Evolutionary conservation across 1,140 invertebrate genomes (phyloP), one percentile per base, ranked within the genome.

Genomic region (Hypsibius dujardini): DNA sequence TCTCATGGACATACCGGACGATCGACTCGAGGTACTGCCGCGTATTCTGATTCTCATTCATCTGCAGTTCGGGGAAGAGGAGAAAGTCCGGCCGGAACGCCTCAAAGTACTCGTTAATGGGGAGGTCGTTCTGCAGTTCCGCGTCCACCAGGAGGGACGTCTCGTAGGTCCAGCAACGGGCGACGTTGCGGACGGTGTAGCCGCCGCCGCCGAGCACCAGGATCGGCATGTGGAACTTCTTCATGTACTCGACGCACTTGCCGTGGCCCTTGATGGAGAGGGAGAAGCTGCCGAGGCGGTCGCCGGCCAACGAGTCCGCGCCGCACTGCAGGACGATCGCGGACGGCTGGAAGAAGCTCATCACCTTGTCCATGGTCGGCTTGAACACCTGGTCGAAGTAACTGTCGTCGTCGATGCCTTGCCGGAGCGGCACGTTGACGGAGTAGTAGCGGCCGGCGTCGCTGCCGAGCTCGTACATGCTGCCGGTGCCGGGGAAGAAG

Each of bases 141-240:
- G 94, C 88, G 76, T 95, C 91, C 0, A 94, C 85, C 0, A 96
- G 80, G 1, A 98, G 81, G 0, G 93, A 95, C 0, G 96, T 99
- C 81, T 99, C 96, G 75, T 97, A 95, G 0, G 95, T 95, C 96
- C 96, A 99, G 79, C 94, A 98, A 60, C 96, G 83, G 0, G 95
- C 95, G 1, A 99, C 96, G 79, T 99, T 99, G 70, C 93, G 83
- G 2, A 98, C 82, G 0, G 95, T 98, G 77, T 99, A 99, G 73
- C 94, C 94, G 46, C 94, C 93, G 1, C 92, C 96, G 2, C 96
- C 96, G 0, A 99, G 86, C 0, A 97, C 89, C 42, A 99, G 80
- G 1, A 95, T 84, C 0, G 96, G 96, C 14, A 98, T 84, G 78
- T 94, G 93, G 1, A 97, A 82, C 73, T 88, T 89, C 79, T 93